Conservation (phyloP, 2,113 vertebrate genomes). For the Anarhynchus alexandrinus region DNA sequence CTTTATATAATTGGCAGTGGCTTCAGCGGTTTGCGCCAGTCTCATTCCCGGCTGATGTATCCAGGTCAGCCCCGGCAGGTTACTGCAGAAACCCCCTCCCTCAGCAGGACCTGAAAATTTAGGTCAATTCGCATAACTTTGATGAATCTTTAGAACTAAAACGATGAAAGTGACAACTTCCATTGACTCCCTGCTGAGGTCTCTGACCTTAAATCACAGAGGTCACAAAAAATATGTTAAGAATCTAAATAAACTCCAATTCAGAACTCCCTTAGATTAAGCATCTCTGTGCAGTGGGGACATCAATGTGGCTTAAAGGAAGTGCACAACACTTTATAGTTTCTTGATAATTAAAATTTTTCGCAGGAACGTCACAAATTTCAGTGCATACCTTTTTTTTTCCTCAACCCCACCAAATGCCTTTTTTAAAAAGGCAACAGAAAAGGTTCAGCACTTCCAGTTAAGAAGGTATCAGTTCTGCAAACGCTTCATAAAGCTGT, state of each 20-base stretch:
- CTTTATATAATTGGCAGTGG: background rate
- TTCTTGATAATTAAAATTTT: background rate
- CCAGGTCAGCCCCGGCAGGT: constrained; percentile 23
- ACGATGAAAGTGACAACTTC: constrained; percentile 35
- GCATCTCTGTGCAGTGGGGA: background rate
- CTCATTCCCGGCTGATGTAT: background rate
- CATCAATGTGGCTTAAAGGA: background rate
- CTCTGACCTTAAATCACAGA: background rate
- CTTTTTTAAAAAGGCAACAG: background rate
- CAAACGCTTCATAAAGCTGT: background rate
- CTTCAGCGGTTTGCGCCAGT: background rate
- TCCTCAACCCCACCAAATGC: background rate
- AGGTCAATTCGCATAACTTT: background rate
- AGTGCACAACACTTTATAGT: background rate
- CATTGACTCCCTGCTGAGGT: background rate
- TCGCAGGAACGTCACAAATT: background rate
- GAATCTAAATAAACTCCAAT: constrained; percentile 1
- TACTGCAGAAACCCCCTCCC: constrained; percentile 1
- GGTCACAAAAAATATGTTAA: constrained; percentile 30
- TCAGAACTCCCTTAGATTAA: background rate
- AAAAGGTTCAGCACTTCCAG: background rate
- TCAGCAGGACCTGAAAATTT: constrained; percentile 33
- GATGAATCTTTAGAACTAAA: constrained; percentile 1
- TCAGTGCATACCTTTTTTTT: background rate
- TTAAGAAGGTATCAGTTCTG: background rate